Evolutionary conservation across 1,140 invertebrate species (phyloP), one percentile per base, ranked within the genome.

Genomic region (Mylabris phalerata): DNA sequence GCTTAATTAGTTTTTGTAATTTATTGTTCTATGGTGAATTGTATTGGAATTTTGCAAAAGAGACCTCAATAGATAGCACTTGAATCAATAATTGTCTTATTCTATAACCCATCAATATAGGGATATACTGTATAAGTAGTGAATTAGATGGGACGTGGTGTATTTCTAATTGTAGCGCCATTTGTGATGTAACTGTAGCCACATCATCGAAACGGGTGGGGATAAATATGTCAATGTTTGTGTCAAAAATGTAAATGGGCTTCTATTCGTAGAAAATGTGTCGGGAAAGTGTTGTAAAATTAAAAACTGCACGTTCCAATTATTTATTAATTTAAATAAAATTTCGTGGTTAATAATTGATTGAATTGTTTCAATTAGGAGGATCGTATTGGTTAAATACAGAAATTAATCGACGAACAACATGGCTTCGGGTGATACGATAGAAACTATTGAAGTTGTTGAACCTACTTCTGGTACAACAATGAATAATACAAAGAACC

Each of bases 401-500:
- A 19, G 19, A 19, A 19, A 19, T 19, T 19, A 19, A 19, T 19
- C 19, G 19, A 19, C 19, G 54, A 51, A 57, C 73, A 79, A 80
- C 80, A 85, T 85, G 84, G 84, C 83, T 81, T 84, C 84, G 72
- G 82, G 82, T 66, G 81, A 84, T 71, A 82, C 77, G 69, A 79
- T 82, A 66, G 81, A 84, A 73, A 80, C 79, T 73, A 85, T 85
- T 69, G 81, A 84, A 75, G 77, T 83, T 67, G 77, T 76, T 45
- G 69, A 69, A 54, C 61, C 66, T 50, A 67, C 67, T 57, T 58
- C 61, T 48, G 47, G 60, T 38, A 52, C 63, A 50, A 65, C 55
- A 55, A 68, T 69, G 58, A 67, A 67, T 59, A 67, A 65, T 59
- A 50, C 65, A n/a, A 71, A 72, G 49, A 67, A 71, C 26, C 59